These are phyloP conservation scores for Pelagia noctiluca DNA, from an alignment of 30 jellyfish, hydroid and myxozoan species.

Conservation along the genomic window DNA sequence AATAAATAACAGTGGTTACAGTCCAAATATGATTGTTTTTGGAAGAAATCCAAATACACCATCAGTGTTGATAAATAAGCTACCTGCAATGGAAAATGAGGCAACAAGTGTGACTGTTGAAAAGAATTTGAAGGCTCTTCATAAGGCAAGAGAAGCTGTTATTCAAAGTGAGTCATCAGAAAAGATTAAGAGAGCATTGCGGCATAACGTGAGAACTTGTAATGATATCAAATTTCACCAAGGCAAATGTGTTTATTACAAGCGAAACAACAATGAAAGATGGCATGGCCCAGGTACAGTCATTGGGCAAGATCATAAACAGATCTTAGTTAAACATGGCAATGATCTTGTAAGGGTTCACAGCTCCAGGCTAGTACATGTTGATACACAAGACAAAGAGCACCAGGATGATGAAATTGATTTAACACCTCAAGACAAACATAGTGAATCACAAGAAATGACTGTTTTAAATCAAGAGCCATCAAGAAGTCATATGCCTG, in stretches of 20 bases:
- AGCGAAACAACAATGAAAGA: constrained; percentile 33
- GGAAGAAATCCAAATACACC: constrained; percentile 67
- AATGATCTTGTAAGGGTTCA: constrained; percentile 41
- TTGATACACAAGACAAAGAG: constrained; percentile 20
- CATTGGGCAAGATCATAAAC: constrained; percentile 47
- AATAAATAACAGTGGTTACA: constrained; percentile 41
- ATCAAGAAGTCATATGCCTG: constrained; percentile 18
- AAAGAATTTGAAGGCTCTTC: constrained; percentile 68
- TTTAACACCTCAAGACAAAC: constrained; percentile 17
- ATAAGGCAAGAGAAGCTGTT: constrained; percentile 46
- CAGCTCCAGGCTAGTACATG: constrained; percentile 26
- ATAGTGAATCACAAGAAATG: constrained; percentile 18
- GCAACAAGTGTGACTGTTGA: constrained; percentile 49
- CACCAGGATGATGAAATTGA: constrained; percentile 16
- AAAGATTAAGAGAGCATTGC: constrained; percentile 59
- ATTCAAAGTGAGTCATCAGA: constrained; percentile 65
- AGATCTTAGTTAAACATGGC: constrained; percentile 34
- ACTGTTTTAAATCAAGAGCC: constrained; percentile 14
- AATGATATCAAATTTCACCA: constrained; percentile 33
- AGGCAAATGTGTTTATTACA: constrained; percentile 77
- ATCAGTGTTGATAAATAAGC: constrained; percentile 26
- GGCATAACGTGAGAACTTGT: constrained; percentile 60
- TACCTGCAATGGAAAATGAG: constrained; percentile 61
- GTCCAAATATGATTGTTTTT: constrained; percentile 56
- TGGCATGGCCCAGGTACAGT: constrained; percentile 85